Conservation (phyloP, 2,797 vertebrate species). For the Mormyrops boulengeri region DNA sequence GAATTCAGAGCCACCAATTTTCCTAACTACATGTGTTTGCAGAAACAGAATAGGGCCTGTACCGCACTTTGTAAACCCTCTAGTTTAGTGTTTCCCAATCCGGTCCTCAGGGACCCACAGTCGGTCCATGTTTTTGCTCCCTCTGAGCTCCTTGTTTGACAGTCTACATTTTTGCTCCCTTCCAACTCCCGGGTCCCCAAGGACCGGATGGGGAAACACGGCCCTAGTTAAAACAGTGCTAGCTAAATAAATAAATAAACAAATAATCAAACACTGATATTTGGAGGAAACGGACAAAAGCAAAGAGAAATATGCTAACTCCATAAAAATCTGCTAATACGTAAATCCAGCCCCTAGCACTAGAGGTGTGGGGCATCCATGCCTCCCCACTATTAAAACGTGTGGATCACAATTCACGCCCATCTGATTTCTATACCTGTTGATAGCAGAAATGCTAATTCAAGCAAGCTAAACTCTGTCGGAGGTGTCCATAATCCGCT, state of each 20-base stretch:
- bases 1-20: not conserved
- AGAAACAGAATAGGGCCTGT: not conserved
- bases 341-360: not conserved
- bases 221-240: not conserved
- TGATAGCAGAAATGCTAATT: not conserved
- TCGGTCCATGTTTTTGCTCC: not conserved
- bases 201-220: not conserved
- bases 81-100: not conserved
- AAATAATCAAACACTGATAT: not conserved
- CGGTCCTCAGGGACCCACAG: not conserved
- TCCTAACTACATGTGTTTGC: not conserved
- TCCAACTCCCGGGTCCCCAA: not conserved
- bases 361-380: not conserved
- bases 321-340: not conserved
- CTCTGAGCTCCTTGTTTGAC: not conserved
- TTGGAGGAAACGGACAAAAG: not conserved
- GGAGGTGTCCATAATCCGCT: not conserved
- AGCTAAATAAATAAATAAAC: not conserved
- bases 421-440: not conserved
- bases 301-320: not conserved
- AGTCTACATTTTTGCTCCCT: not conserved
- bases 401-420: not conserved
- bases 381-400: not conserved
- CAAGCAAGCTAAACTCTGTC: not conserved
- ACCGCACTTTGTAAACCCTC: not conserved